A percentile compares a stretch with the other conserved stretches of the same genome.
Evolutionary conservation across 2,888 invertebrate species (phyloP).

Genomic region (Cyclophora albipunctata): DNA sequence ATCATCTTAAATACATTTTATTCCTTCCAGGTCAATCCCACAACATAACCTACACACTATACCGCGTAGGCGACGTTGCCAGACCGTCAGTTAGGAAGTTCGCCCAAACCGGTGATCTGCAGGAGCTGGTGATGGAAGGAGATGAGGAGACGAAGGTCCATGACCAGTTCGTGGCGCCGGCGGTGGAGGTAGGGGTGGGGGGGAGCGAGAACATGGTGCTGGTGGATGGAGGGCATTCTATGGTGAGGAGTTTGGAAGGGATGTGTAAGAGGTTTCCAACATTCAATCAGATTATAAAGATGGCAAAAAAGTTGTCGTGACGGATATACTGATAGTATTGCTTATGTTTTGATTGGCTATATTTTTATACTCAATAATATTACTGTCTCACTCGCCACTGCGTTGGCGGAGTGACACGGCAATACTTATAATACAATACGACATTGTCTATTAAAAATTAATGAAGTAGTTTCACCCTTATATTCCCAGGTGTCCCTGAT

Average conservation of each 20-base stretch:
- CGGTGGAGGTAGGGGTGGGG: conserved; percentile 81
- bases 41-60: conserved; percentile 84
- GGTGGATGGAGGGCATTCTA: conserved; percentile 89
- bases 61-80: conserved; percentile 84
- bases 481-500: conserved; percentile 73
- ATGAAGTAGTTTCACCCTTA: too few species aligned
- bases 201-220: conserved; percentile 87
- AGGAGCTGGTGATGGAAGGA: conserved; percentile 80
- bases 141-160: conserved; percentile 81
- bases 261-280: too few species aligned
- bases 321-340: too few species aligned
- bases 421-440: too few species aligned
- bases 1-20: too few species aligned
- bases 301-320: too few species aligned
- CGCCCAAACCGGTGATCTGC: conserved; percentile 87
- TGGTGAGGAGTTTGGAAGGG: conserved; percentile 64
- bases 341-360: too few species aligned
- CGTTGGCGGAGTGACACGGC: too few species aligned
- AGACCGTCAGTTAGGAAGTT: conserved; percentile 86
- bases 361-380: too few species aligned
- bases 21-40: conserved; percentile 86
- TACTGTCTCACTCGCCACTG: too few species aligned
- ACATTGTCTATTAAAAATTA: too few species aligned
- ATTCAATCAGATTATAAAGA: too few species aligned
- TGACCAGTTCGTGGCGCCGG: conserved; percentile 88